Conservation (phyloP, 2,113 vertebrate species). For the Alectura lathami region DNA sequence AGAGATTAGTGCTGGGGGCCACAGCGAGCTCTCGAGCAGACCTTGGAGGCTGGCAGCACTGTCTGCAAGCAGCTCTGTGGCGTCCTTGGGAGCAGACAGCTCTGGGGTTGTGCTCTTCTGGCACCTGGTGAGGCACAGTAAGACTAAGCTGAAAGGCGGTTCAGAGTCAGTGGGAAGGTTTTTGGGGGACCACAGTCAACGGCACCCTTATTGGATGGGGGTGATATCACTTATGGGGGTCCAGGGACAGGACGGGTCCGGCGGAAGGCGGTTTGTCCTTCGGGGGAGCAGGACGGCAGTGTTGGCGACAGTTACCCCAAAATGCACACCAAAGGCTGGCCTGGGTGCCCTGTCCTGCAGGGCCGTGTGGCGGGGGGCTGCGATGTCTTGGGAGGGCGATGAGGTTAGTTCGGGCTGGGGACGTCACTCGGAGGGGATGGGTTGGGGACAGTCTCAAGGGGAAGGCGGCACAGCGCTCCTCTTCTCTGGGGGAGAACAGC, state of each 20-base stretch:
- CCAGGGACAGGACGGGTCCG: not conserved
- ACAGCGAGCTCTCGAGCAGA: accelerated
- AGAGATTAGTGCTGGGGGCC: not conserved
- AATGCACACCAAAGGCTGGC: too few relatives aligned
- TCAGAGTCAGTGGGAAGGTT: accelerated
- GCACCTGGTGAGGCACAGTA: not conserved
- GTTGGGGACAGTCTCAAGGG: not conserved
- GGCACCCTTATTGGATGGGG: not conserved
- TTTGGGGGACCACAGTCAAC: not conserved
- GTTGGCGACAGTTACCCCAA: not conserved
- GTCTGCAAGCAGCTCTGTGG: accelerated
- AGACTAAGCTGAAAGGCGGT: not conserved
- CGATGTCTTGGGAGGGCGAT: too few relatives aligned
- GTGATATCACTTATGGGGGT: not conserved
- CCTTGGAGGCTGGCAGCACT: not conserved
- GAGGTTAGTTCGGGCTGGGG: too few relatives aligned
- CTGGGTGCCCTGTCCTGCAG: not conserved
- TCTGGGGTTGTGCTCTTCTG: not conserved
- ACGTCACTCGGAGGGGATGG: too few relatives aligned
- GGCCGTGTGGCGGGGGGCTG: not conserved
- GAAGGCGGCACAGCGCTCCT: not conserved
- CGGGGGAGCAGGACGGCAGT: not conserved
- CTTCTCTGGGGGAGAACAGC: not conserved
- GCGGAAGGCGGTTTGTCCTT: not conserved
- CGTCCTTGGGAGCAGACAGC: not conserved